Evolutionary conservation across 2,888 invertebrate genomes (phyloP), one percentile per base, ranked within the genome.

Genomic region (Lithophane semibrunnea): DNA sequence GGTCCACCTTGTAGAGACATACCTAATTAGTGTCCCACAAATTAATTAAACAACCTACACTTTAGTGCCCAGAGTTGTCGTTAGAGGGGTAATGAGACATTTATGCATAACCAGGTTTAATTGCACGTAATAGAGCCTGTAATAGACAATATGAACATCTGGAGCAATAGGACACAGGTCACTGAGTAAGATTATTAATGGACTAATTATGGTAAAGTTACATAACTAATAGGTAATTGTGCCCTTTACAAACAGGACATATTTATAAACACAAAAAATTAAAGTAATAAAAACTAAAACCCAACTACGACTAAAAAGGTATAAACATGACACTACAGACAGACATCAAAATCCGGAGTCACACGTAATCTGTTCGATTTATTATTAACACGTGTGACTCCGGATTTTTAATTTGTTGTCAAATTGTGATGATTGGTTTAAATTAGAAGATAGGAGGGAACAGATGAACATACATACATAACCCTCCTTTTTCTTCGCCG

Each of bases 21-120:
- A 60, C 7, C 4, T 74, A 37, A 58, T 18, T 44, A n/a, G 4
- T 12, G 1, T 47, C 29, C 4, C 21, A 13, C 2, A 54, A 21
- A 37, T 16, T 21, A 10, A 64, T 77, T 47, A 54, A 13, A 44
- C 29, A 44, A 79, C 68, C 12, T 44, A 37, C 52, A 52, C 37
- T 73, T 60, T 5, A 60, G 21, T 54, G 21, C 16, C 4, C 42
- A 24, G 10, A 42, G 3, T 24, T 63, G 37, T 80, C 56, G 69
- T 73, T 84, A 73, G 21, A 37, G 56, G 5, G 24, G 29, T 73
- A 73, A 75, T 84, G 67, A 80, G 47, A 49, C 52, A 73, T 75
- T 44, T 70, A 73, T 73, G 80, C 80, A 66, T 79, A 69, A 75
- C 37, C 60, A 71, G 18, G 18, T 58, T n/a, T 84, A 79, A 82